Percentiles rank a stretch among this genome's conserved stretches.
phyloP scores from a whole-genome alignment of 2,888 invertebrate species.

The Scelioninae gen. 1 region DNA sequence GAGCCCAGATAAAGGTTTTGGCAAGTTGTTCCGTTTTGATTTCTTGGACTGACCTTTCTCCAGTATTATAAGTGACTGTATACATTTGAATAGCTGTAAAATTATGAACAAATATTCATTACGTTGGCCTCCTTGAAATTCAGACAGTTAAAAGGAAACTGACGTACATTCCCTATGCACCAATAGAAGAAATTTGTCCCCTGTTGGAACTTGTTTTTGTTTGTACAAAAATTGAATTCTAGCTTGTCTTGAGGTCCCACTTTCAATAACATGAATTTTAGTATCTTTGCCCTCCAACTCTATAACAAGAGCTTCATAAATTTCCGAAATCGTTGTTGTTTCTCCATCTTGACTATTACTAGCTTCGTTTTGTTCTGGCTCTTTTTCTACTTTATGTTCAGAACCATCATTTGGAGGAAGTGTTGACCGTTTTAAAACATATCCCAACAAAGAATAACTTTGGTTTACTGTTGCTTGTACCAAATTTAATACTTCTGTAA shows the following conservation, averaged over 20 bases:
- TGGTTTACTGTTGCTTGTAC: slow-evolving; percentile 92
- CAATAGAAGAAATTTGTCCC: slow-evolving; percentile 89
- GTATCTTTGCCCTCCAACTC: slow-evolving; percentile 85
- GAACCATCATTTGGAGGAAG: slow-evolving; percentile 2
- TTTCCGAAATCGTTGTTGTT: slow-evolving; percentile 74
- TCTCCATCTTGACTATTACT: slow-evolving; percentile 29
- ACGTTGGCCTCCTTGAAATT: too few relatives aligned
- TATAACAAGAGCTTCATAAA: slow-evolving; percentile 88
- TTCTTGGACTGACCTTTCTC: slow-evolving; percentile 71
- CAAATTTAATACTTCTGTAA: slow-evolving; percentile 88
- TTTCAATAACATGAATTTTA: slow-evolving; percentile 84
- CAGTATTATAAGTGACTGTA: slow-evolving; percentile 74
- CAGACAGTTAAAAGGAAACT: too few relatives aligned
- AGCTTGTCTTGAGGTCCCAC: slow-evolving; percentile 88
- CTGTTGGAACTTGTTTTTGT: slow-evolving; percentile 81
- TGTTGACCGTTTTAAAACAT: slow-evolving; percentile 87
- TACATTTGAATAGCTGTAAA: slow-evolving; percentile 79
- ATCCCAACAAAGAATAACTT: slow-evolving; percentile 88
- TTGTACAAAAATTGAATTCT: slow-evolving; percentile 92
- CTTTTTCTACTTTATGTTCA: slow-evolving; percentile 31
- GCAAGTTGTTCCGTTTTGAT: slow-evolving; percentile 85
- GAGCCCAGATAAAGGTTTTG: slow-evolving; percentile 92
- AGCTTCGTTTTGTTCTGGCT: slow-evolving; percentile 35
- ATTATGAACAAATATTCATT: slow-evolving; percentile 20
- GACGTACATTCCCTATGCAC: slow-evolving; percentile 91